Conservation (phyloP, 2,797 vertebrate species). For the Micromesistius poutassou region DNA sequence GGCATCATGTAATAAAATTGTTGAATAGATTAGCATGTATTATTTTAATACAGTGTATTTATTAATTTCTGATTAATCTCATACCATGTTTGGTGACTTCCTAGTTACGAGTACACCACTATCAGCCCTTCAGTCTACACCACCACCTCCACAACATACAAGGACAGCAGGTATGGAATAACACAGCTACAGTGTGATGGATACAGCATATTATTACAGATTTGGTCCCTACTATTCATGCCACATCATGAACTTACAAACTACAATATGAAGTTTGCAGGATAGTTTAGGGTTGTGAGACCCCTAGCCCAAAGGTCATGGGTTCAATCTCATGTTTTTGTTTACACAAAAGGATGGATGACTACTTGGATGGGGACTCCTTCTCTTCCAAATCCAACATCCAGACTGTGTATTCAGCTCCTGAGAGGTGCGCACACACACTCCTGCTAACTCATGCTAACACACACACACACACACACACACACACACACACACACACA, state of each 20-base stretch:
- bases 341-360: constrained; percentile 47
- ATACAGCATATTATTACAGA: not conserved
- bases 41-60: not conserved
- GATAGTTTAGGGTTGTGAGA: not conserved
- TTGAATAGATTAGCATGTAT: not conserved
- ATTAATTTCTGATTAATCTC: constrained; percentile 13
- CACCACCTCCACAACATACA: constrained; percentile 49
- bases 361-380: constrained; percentile 27
- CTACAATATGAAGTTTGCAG: not conserved
- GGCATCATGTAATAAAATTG: not conserved
- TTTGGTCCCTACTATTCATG: not conserved
- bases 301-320: not conserved
- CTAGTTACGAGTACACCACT: constrained; percentile 65
- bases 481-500: no score
- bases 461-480: constrained; percentile 5
- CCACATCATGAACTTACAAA: not conserved
- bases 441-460: not conserved
- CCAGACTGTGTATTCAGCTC: constrained; percentile 46
- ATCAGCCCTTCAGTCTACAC: constrained; percentile 58
- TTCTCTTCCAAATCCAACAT: constrained; percentile 47
- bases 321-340: constrained; percentile 7
- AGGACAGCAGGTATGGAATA: constrained; percentile 66
- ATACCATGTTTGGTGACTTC: constrained; percentile 41
- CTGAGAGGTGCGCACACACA: constrained; percentile 74
- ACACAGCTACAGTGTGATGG: not conserved